Percentiles rank a stretch among this genome's conserved stretches.
These are phyloP conservation scores for Hypomecis atomaria DNA, from an alignment of 2,888 invertebrate genomes.

Conservation along the genomic window DNA sequence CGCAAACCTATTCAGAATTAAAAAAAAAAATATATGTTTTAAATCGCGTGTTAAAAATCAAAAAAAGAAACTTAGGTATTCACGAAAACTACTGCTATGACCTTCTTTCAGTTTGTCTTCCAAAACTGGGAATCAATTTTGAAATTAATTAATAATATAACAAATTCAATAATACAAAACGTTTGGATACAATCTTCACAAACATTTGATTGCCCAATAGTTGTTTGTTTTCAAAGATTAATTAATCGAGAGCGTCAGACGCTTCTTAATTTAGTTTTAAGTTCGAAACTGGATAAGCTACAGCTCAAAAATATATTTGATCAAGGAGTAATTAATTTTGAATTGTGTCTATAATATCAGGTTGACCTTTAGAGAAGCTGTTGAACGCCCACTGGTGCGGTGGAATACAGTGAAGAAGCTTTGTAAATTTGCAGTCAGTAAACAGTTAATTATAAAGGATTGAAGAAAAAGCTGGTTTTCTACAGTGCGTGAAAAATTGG, in stretches of 20 bases:
- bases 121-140: not conserved
- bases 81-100: no score
- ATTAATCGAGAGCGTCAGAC: conserved; percentile 14
- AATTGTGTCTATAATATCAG: conserved; percentile 16
- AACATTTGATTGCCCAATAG: conserved; percentile 20
- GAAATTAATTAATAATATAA: not conserved
- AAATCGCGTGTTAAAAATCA: no score
- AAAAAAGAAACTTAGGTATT: no score
- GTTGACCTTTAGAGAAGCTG: conserved; percentile 22
- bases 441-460: no score
- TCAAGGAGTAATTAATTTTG: conserved; percentile 19
- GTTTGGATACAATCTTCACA: conserved; percentile 16
- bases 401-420: conserved; percentile 13
- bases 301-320: conserved; percentile 16
- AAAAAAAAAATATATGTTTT: no score
- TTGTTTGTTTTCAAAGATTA: conserved; percentile 18
- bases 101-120: no score
- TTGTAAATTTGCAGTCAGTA: not conserved
- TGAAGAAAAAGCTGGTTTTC: no score
- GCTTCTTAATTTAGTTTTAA: conserved; percentile 21
- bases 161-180: conserved; percentile 2
- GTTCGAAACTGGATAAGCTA: conserved; percentile 9
- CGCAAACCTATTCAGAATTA: no score
- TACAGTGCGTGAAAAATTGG: no score
- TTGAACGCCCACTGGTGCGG: conserved; percentile 15